Evolutionary conservation across 2,888 invertebrate genomes (phyloP).

Genomic region (Abrostola tripartita): DNA sequence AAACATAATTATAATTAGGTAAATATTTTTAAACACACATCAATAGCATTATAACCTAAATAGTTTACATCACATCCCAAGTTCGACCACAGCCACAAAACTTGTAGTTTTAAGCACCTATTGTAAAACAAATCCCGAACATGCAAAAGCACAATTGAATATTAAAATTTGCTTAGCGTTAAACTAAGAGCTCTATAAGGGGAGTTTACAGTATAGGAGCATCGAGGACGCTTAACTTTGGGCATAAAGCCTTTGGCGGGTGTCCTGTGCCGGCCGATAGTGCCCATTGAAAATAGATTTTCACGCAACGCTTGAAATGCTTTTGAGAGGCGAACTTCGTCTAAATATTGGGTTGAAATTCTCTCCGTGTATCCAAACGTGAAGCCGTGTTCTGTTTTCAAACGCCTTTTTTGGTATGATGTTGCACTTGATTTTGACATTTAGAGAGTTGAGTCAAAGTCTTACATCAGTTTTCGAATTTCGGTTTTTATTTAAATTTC

Average conservation of each 20-base stretch:
- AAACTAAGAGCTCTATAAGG: slow-evolving; percentile 77
- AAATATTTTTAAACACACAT: background rate
- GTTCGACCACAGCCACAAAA: slow-evolving; percentile 19
- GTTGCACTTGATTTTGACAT: slow-evolving; percentile 24
- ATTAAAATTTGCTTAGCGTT: slow-evolving; percentile 87
- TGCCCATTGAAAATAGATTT: slow-evolving; percentile 88
- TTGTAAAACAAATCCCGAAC: slow-evolving; percentile 53
- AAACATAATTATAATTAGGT: no score
- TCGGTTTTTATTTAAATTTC: slow-evolving; percentile 14
- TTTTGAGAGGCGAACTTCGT: slow-evolving; percentile 79
- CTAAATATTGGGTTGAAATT: slow-evolving; percentile 73
- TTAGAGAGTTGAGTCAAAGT: slow-evolving; percentile 6
- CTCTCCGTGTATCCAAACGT: slow-evolving; percentile 58
- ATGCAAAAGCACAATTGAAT: slow-evolving; percentile 84
- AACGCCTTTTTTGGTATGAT: slow-evolving; percentile 36
- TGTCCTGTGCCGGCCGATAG: slow-evolving; percentile 84
- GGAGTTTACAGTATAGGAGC: slow-evolving; percentile 76
- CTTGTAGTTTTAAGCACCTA: slow-evolving; percentile 31
- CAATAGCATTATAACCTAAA: background rate
- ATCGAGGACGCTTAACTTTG: slow-evolving; percentile 81
- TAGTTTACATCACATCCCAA: slow-evolving; percentile 5
- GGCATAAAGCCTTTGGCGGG: slow-evolving; percentile 81
- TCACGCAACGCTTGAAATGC: slow-evolving; percentile 81
- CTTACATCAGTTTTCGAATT: slow-evolving; percentile 12
- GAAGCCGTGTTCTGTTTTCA: slow-evolving; percentile 44